Evolutionary conservation across 2,888 invertebrate species (phyloP), one percentile per base, ranked within the genome.

Genomic region (Sacculina carcini): DNA sequence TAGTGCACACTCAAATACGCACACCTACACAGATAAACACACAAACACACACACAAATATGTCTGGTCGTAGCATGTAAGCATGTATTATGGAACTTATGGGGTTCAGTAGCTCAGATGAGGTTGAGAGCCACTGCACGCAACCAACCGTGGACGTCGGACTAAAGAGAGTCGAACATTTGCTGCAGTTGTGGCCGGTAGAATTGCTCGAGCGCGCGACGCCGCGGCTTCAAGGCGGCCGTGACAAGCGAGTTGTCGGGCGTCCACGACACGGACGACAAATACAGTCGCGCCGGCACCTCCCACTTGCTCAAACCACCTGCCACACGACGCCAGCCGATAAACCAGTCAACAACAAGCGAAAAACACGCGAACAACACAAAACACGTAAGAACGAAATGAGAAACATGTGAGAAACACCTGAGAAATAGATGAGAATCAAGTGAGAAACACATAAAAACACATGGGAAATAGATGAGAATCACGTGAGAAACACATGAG

Each of bases 201-300:
- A 79, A 75, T 58, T 86, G 83, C 68, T 92, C 86, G 60, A 96
- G 90, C 66, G 85, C 85, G 73, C 87, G 90, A 62, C 96, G 74
- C 68, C 92, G 94, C 64, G 96, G 73, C 70, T 98, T 98, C 70
- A 94, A 87, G 51, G 96, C 94, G 58, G 94, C 96, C 31, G 96
- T 98, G 10, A 96, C 89, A 47, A 96, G 75, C 52, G 92, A 94
- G 75, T 82, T 84, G 64, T 94, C 94, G 0, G 96, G 94, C 1
- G 90, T 86, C 96, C 96, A 98, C 54, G 83, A 79, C 62, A 94
- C 94, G 50, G 78, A 73, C 5, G 53, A 51, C 23, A 96, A 70
- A 64, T 80, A 82, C 51, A 92, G 75, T 3, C 81, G 84, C 34
- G 79, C 77, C 2, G 96, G 96, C 54, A 94, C 78, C 68, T 94